phyloP scores from a whole-genome alignment of 2,888 invertebrate species.

The Periphyllus acericola region DNA sequence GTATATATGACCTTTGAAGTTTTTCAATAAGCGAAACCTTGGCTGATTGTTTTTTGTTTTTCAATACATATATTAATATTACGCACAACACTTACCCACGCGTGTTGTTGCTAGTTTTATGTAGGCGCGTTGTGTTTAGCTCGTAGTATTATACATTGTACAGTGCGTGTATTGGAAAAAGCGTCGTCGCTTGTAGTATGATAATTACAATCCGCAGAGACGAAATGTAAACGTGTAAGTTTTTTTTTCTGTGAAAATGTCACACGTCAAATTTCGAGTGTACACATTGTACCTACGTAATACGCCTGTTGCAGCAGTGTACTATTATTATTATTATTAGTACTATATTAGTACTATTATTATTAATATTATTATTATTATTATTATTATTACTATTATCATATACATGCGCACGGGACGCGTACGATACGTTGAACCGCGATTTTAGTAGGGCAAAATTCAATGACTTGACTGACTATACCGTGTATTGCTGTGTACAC shows the following conservation, averaged over 20 bases:
- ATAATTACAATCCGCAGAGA: neutral
- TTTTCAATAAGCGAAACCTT: neutral
- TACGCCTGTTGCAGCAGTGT: neutral
- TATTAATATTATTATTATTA: neutral
- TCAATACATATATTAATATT: neutral
- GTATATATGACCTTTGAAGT: neutral
- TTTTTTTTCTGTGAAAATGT: neutral
- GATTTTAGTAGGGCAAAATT: conserved; percentile 22
- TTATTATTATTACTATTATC: neutral
- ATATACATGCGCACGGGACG: neutral
- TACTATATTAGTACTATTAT: neutral
- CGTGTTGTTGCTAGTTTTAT: neutral
- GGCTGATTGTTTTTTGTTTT: neutral
- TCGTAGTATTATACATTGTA: neutral
- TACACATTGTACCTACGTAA: neutral
- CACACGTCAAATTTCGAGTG: neutral
- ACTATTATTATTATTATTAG: neutral
- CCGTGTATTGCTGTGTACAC: too few relatives aligned
- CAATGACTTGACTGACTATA: neutral
- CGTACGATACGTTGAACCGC: conserved; percentile 33
- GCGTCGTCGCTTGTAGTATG: neutral
- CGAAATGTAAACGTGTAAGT: neutral
- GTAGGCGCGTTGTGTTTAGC: neutral
- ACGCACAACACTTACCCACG: neutral
- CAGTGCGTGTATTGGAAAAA: neutral